Evolutionary conservation across 2,888 invertebrate species (phyloP).

Genomic region (Lacanobia wlatinum): DNA sequence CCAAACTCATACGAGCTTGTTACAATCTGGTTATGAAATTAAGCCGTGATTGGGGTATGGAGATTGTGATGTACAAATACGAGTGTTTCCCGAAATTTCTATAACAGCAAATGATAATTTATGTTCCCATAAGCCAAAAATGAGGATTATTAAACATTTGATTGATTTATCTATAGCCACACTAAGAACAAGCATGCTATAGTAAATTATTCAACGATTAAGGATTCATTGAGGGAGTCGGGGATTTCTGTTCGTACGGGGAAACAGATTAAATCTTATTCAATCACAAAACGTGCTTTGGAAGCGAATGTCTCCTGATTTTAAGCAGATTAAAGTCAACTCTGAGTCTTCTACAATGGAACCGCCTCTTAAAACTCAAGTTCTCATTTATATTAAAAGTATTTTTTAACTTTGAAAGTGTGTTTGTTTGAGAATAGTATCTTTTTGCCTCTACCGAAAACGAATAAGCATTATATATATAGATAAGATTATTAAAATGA

Average conservation of each 20-base stretch:
- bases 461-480: conserved; percentile 73
- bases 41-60: background rate
- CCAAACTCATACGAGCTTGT: background rate
- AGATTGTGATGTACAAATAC: background rate
- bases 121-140: conserved; percentile 31
- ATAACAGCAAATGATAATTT: conserved; percentile 44
- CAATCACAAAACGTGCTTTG: conserved; percentile 86
- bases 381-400: conserved; percentile 77
- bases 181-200: conserved; percentile 76
- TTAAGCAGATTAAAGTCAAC: conserved; percentile 86
- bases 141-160: conserved; percentile 39
- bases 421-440: conserved; percentile 71
- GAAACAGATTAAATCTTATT: conserved; percentile 88
- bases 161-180: conserved; percentile 64
- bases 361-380: conserved; percentile 72
- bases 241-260: conserved; percentile 79
- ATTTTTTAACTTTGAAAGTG: conserved; percentile 70
- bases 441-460: conserved; percentile 73
- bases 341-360: conserved; percentile 78
- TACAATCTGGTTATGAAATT: background rate
- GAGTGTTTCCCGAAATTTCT: background rate
- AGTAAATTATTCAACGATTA: conserved; percentile 87
- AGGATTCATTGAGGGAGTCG: conserved; percentile 76
- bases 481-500: conserved; percentile 82
- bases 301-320: conserved; percentile 84